Conservation (phyloP, 2,888 invertebrate genomes). For the Sepioteuthis lessoniana region DNA sequence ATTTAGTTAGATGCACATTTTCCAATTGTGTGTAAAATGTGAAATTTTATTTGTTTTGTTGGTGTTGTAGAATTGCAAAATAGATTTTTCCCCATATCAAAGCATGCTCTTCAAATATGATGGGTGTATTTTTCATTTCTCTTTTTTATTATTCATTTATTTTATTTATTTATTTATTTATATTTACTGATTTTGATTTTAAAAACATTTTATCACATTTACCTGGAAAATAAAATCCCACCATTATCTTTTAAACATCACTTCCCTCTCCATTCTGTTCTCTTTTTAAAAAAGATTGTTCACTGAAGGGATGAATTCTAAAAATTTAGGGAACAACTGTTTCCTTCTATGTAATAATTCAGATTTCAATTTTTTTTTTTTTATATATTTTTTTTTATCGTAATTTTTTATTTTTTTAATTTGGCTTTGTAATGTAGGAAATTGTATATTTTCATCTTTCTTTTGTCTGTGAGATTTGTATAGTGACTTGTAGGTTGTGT, state of each 20-base stretch:
- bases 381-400: background rate
- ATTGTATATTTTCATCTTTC: background rate
- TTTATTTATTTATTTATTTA: background rate
- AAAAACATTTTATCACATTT: background rate
- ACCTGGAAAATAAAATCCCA: background rate
- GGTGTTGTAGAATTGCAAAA: slow-evolving; percentile 44
- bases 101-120: slow-evolving; percentile 39
- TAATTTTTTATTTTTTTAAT: background rate
- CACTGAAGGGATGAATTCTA: slow-evolving; percentile 33
- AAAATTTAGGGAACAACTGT: background rate
- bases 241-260: slow-evolving; percentile 20
- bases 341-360: slow-evolving; percentile 33
- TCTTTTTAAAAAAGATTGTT: background rate
- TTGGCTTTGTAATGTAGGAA: background rate
- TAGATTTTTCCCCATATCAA: slow-evolving; percentile 38
- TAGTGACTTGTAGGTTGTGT: slow-evolving; percentile 36
- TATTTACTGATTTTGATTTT: slow-evolving; percentile 33
- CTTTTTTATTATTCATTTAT: background rate
- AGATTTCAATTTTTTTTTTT: background rate
- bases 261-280: background rate
- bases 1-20: slow-evolving; percentile 45
- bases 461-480: slow-evolving; percentile 49
- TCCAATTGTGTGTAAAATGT: slow-evolving; percentile 46
- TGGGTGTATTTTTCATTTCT: slow-evolving; percentile 33
- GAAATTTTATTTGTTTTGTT: slow-evolving; percentile 47